Conservation (phyloP, 2,888 invertebrate genomes). For the Dioctria linearis region DNA sequence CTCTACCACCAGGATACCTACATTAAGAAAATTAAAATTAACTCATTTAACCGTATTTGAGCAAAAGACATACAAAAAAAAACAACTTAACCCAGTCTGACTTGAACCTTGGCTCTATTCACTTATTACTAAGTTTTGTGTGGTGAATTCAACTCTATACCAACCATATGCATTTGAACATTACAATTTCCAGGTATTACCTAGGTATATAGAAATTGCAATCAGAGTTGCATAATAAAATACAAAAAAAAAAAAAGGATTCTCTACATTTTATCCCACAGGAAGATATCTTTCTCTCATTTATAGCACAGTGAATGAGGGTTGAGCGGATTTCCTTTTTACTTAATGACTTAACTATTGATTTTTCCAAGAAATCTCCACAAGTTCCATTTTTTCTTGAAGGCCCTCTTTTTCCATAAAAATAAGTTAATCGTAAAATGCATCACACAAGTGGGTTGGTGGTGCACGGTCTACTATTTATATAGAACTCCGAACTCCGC, state of each 20-base stretch:
- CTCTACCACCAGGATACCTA: background rate
- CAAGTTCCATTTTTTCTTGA: constrained; percentile 1
- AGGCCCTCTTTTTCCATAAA: background rate
- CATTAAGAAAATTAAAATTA: constrained; percentile 37
- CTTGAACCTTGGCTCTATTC: too few species aligned
- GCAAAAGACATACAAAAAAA: background rate
- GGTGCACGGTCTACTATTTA: background rate
- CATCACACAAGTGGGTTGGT: constrained; percentile 25
- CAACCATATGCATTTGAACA: background rate
- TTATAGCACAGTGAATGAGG: background rate
- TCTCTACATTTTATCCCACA: constrained; percentile 18
- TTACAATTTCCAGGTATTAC: too few species aligned
- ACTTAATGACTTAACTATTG: constrained; percentile 35
- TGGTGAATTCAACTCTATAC: background rate
- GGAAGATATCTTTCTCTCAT: background rate
- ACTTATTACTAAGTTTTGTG: too few species aligned
- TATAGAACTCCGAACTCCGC: too few species aligned
- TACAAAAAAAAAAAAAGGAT: constrained; percentile 14
- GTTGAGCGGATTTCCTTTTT: constrained; percentile 37
- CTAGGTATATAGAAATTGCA: background rate
- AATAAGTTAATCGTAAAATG: constrained; percentile 34
- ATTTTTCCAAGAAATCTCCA: constrained; percentile 18
- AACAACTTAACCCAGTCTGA: background rate
- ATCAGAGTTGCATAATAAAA: constrained; percentile 21
- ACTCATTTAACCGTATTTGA: background rate